Percentiles rank a stretch among this genome's conserved stretches.
Evolutionary conservation across 2,888 invertebrate species (phyloP).

Genomic region (Synanthedon formicaeformis): DNA sequence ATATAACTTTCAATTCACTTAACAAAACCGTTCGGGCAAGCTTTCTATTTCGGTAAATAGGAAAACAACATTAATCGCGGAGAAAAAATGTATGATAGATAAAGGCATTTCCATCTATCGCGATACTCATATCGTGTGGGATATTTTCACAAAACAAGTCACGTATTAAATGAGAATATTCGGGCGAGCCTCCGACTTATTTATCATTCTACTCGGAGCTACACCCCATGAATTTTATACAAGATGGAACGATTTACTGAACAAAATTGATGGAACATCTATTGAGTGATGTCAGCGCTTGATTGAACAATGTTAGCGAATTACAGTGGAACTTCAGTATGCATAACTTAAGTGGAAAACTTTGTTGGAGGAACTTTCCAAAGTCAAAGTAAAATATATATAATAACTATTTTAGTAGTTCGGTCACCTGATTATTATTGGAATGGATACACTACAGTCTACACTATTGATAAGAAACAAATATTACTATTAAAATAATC

Average conservation of each 20-base stretch:
- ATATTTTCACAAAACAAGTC: slow-evolving; percentile 64
- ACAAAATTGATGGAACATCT: slow-evolving; percentile 67
- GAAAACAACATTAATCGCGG: slow-evolving; percentile 11
- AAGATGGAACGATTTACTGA: slow-evolving; percentile 69
- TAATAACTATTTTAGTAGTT: too few species aligned
- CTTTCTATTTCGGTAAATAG: background rate
- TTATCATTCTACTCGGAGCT: slow-evolving; percentile 67
- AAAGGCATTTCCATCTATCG: slow-evolving; percentile 47
- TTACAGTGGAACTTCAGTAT: slow-evolving; percentile 5
- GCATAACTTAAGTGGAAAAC: background rate
- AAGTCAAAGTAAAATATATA: too few species aligned
- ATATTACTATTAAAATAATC: too few species aligned
- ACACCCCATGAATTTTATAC: slow-evolving; percentile 70
- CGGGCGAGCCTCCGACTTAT: slow-evolving; percentile 65
- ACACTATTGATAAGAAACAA: too few species aligned
- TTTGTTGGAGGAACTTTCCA: background rate
- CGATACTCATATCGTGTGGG: slow-evolving; percentile 56
- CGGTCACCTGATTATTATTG: too few species aligned
- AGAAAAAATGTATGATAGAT: slow-evolving; percentile 55
- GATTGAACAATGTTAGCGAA: slow-evolving; percentile 43
- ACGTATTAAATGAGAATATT: slow-evolving; percentile 71
- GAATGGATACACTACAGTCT: too few species aligned
- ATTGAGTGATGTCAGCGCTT: slow-evolving; percentile 56
- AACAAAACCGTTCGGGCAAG: background rate
- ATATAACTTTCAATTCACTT: too few species aligned